A percentile compares a stretch with the other conserved stretches of the same genome.
phyloP scores from a whole-genome alignment of 2,888 invertebrate genomes.

The Hesperia comma region DNA sequence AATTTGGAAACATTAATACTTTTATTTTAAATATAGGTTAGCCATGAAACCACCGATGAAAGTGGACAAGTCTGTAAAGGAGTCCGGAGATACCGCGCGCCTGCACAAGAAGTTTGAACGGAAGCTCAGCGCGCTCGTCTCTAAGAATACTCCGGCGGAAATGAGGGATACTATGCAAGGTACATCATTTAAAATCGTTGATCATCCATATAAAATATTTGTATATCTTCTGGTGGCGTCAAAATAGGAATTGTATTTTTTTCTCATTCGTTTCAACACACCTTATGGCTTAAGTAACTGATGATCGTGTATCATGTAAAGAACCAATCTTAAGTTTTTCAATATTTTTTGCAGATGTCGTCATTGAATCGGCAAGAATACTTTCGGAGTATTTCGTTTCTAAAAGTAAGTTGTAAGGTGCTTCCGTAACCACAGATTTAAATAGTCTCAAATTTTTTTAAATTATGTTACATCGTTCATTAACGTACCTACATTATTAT shows the following conservation, averaged over 20 bases:
- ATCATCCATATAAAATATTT: no score
- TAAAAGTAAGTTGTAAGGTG: conserved; percentile 67
- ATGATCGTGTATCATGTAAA: no score
- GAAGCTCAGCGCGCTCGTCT: conserved; percentile 59
- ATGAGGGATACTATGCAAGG: conserved; percentile 70
- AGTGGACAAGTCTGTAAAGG: conserved; percentile 64
- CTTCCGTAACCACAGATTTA: no score
- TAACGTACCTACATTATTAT: background rate
- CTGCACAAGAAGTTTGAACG: conserved; percentile 72
- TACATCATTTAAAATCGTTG: no score
- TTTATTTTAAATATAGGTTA: conserved; percentile 41
- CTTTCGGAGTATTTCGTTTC: conserved; percentile 67
- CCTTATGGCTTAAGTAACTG: no score
- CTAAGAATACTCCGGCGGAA: conserved; percentile 52
- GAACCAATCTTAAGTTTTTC: no score
- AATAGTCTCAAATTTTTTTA: no score
- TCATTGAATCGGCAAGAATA: conserved; percentile 66
- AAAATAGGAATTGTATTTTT: no score
- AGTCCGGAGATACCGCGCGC: conserved; percentile 63
- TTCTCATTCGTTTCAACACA: no score
- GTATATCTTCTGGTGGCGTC: no score
- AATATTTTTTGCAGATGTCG: conserved; percentile 62
- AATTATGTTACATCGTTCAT: no score
- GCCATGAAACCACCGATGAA: conserved; percentile 52
- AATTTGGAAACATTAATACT: background rate